Conservation (phyloP, 2,888 invertebrate genomes). For the Leucophenga maculata region DNA sequence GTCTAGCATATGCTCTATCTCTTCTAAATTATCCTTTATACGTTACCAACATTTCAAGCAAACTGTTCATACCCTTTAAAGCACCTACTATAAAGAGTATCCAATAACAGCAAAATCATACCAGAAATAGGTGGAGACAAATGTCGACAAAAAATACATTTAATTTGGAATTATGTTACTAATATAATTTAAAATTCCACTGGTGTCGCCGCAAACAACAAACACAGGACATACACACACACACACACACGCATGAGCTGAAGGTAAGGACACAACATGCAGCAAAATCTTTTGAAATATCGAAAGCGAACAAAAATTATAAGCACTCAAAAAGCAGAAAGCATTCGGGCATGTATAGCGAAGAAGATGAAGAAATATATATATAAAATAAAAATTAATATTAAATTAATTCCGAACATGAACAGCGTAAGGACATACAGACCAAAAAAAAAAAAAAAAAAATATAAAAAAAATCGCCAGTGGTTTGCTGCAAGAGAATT, state of each 20-base stretch:
- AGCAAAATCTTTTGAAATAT: conserved; percentile 44
- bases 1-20: too few species aligned
- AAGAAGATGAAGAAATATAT: conserved; percentile 32
- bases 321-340: conserved; percentile 41
- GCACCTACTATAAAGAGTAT: not conserved
- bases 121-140: not conserved
- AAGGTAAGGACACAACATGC: not conserved
- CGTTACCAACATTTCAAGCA: too few species aligned
- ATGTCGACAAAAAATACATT: conserved; percentile 46
- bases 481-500: conserved; percentile 27
- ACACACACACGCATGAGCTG: conserved; percentile 42
- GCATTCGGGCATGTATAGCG: conserved; percentile 26
- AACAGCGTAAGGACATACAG: conserved; percentile 50
- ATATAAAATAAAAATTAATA: conserved; percentile 63
- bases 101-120: not conserved
- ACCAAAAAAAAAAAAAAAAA: too few species aligned
- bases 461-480: not conserved
- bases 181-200: conserved; percentile 61
- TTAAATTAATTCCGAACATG: conserved; percentile 66
- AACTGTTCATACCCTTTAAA: too few species aligned
- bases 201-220: conserved; percentile 46
- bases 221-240: conserved; percentile 41
- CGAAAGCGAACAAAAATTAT: conserved; percentile 45
- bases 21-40: too few species aligned
- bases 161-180: conserved; percentile 61